These are phyloP conservation scores for Rhincodon typus DNA, from an alignment of 2,797 vertebrate species.

Conservation along the genomic window DNA sequence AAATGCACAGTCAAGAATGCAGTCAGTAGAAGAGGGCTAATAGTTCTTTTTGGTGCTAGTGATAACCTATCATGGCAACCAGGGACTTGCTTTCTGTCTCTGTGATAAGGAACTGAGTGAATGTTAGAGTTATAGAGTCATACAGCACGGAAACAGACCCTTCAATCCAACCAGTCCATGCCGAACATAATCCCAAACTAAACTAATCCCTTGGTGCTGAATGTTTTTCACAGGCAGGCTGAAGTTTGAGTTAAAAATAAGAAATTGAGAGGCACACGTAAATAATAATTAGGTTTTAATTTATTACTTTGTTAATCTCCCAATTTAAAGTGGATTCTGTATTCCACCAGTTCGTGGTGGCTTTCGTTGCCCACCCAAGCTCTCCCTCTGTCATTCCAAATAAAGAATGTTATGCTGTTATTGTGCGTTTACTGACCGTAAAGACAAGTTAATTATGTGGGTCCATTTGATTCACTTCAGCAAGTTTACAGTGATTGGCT, in stretches of 20 bases:
- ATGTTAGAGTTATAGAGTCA: too few relatives aligned
- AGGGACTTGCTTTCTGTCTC: background rate
- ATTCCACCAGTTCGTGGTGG: background rate
- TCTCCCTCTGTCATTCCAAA: background rate
- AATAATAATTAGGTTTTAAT: background rate
- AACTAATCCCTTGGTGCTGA: background rate
- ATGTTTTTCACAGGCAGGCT: background rate
- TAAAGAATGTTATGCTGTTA: background rate
- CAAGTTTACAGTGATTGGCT: background rate
- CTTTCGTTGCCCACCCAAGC: background rate
- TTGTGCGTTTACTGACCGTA: background rate
- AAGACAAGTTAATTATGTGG: background rate
- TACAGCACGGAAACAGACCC: too few relatives aligned
- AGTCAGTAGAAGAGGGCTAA: background rate
- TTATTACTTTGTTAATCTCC: background rate
- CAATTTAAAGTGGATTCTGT: background rate
- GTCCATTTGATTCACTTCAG: background rate
- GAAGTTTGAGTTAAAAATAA: background rate
- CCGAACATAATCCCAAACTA: too few relatives aligned
- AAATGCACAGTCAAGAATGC: background rate
- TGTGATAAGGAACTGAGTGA: background rate
- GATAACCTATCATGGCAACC: background rate
- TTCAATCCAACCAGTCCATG: too few relatives aligned
- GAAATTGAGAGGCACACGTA: background rate
- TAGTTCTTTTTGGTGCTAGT: background rate